These are phyloP conservation scores for Grammomys dolichurus DNA, from an alignment of 2,113 vertebrate species.

Conservation along the genomic window DNA sequence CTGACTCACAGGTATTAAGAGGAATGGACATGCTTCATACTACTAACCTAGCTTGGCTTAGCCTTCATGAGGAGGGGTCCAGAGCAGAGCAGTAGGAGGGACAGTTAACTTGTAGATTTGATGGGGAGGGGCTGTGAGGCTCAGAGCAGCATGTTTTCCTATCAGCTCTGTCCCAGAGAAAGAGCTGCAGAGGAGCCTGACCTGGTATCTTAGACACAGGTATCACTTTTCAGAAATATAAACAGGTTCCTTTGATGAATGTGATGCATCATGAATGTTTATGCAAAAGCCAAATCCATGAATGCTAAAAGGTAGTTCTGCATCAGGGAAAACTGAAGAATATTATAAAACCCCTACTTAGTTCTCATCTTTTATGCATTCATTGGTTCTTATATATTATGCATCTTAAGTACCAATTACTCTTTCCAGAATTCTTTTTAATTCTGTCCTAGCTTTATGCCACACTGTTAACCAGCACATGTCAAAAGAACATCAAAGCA, in stretches of 20 bases:
- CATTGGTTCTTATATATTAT: neutral
- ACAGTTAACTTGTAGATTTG: neutral
- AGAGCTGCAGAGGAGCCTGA: neutral
- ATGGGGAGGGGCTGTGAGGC: no score
- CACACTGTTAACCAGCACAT: neutral
- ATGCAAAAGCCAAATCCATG: neutral
- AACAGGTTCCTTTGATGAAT: neutral
- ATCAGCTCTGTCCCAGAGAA: neutral
- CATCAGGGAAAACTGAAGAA: neutral
- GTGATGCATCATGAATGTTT: neutral
- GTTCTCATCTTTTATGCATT: neutral
- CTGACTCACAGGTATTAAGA: neutral
- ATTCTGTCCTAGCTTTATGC: slow-evolving; percentile 24
- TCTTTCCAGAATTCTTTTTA: slow-evolving; percentile 5
- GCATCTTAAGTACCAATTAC: neutral
- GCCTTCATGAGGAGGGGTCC: neutral
- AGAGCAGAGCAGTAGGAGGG: no score
- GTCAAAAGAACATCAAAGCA: neutral
- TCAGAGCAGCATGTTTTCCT: neutral
- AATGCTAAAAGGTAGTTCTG: neutral
- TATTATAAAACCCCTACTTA: slow-evolving; percentile 26
- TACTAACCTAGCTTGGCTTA: neutral
- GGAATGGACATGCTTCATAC: neutral
- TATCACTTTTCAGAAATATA: slow-evolving; percentile 47
- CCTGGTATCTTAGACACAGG: neutral